phyloP scores from a whole-genome alignment of 1,140 invertebrate genomes.

The Ephestia elutella region DNA sequence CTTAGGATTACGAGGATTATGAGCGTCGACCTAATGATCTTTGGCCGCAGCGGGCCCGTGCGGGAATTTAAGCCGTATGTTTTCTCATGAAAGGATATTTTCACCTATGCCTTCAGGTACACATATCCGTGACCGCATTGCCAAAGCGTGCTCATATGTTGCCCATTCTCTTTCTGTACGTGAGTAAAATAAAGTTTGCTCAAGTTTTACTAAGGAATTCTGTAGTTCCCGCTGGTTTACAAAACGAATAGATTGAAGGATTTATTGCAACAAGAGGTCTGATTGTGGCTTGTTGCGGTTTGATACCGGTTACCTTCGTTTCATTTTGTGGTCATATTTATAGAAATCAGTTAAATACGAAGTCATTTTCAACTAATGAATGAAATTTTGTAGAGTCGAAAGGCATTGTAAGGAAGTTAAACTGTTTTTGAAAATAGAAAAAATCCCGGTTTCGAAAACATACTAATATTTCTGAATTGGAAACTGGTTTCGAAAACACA shows the following conservation, averaged over 20 bases:
- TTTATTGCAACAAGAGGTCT: slow-evolving; percentile 14
- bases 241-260: slow-evolving; percentile 34
- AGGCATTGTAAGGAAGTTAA: too few relatives aligned
- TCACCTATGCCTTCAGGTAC: slow-evolving; percentile 30
- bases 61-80: slow-evolving; percentile 17
- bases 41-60: background rate
- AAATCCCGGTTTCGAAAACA: too few relatives aligned
- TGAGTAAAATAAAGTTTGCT: slow-evolving; percentile 45
- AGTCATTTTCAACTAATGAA: too few relatives aligned
- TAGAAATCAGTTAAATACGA: too few relatives aligned
- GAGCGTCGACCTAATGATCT: slow-evolving; percentile 8
- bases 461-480: too few relatives aligned
- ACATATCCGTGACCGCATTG: slow-evolving; percentile 48
- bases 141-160: slow-evolving; percentile 55
- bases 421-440: too few relatives aligned
- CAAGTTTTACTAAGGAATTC: slow-evolving; percentile 35
- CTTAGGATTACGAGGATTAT: slow-evolving; percentile 12
- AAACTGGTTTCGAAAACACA: too few relatives aligned
- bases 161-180: slow-evolving; percentile 47
- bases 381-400: too few relatives aligned
- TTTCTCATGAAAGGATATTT: slow-evolving; percentile 38
- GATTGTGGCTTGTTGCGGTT: background rate
- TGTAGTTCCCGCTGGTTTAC: slow-evolving; percentile 22
- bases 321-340: too few relatives aligned
- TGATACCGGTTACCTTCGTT: background rate